phyloP scores from a whole-genome alignment of 1,140 invertebrate genomes.

The Coelopa frigida region DNA sequence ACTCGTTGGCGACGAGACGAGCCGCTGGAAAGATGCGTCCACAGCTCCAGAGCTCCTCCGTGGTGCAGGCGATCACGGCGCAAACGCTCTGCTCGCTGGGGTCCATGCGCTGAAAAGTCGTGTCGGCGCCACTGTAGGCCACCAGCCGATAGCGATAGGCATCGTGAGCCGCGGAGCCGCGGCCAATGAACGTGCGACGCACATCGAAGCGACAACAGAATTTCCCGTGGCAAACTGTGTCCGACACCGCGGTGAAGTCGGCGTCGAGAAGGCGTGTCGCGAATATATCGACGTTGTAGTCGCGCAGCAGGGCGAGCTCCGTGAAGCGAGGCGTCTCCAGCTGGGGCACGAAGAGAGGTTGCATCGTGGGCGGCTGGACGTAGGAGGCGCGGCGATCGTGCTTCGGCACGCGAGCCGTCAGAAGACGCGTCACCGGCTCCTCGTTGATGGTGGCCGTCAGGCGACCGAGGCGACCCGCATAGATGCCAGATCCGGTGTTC shows the following conservation, averaged over 20 bases:
- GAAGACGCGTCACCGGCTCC: conserved; percentile 22
- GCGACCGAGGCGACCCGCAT: conserved; percentile 40
- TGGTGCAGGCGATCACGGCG: conserved; percentile 42
- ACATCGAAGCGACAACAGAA: conserved; percentile 16
- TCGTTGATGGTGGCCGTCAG: conserved; percentile 25
- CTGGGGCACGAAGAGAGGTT: conserved; percentile 15
- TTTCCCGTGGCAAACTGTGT: conserved; percentile 6
- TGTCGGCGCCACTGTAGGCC: conserved; percentile 37
- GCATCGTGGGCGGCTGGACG: conserved; percentile 8
- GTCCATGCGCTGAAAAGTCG: conserved; percentile 27
- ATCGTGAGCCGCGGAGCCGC: not conserved
- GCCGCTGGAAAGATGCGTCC: conserved; percentile 24
- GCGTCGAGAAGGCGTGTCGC: conserved; percentile 14
- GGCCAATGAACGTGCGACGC: conserved; percentile 4
- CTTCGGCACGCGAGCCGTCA: conserved; percentile 34
- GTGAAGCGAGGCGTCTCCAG: conserved; percentile 16
- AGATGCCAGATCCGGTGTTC: conserved; percentile 46
- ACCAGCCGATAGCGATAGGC: conserved; percentile 42
- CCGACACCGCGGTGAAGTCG: conserved; percentile 11
- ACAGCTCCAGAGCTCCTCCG: conserved; percentile 27
- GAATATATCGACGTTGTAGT: conserved; percentile 34
- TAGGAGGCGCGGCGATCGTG: conserved; percentile 30
- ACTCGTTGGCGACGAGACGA: conserved; percentile 16
- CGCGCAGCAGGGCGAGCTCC: conserved; percentile 20
- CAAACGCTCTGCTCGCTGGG: conserved; percentile 42